Evolutionary conservation across 1,140 invertebrate genomes (phyloP).

Genomic region (Pectinophora gossypiella): DNA sequence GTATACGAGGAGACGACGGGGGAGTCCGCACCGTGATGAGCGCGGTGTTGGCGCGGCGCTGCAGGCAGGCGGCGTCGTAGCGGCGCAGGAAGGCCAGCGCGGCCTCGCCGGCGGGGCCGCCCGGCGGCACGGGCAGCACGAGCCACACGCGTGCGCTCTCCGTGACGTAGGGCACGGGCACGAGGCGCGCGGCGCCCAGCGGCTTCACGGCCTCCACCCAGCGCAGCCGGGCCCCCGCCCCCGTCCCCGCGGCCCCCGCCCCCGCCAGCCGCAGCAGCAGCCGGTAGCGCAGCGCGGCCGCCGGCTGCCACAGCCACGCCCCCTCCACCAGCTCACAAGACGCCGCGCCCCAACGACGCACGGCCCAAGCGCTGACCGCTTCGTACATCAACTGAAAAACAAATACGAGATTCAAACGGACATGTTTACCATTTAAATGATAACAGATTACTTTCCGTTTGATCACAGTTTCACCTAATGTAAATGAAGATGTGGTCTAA

Average conservation of each 20-base stretch:
- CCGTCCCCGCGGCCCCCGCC: conserved; percentile 72
- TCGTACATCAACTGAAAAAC: conserved; percentile 24
- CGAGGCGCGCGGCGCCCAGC: conserved; percentile 87
- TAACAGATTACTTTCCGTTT: too few species aligned
- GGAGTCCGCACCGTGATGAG: too few species aligned
- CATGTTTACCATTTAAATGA: too few species aligned
- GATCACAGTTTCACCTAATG: too few species aligned
- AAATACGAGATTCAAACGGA: too few species aligned
- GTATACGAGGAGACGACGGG: too few species aligned
- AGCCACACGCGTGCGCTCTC: conserved; percentile 88
- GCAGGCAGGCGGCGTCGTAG: conserved; percentile 83
- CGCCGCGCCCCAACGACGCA: conserved; percentile 13
- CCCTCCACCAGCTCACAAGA: conserved; percentile 81
- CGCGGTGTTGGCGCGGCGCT: conserved; percentile 86
- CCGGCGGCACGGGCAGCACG: conserved; percentile 76
- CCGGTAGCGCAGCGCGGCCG: conserved; percentile 91
- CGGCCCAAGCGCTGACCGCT: conserved; percentile 18
- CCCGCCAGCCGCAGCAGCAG: conserved; percentile 81
- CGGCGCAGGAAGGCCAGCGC: conserved; percentile 78
- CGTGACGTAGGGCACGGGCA: conserved; percentile 92
- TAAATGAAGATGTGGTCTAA: too few species aligned
- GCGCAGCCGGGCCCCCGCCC: conserved; percentile 9
- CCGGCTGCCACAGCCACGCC: conserved; percentile 90
- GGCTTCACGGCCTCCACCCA: conserved; percentile 83
- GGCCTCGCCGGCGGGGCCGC: conserved; percentile 21